Evolutionary conservation across 2,113 vertebrate genomes (phyloP), one percentile per base, ranked within the genome.

Genomic region (Lepisosteus oculatus): DNA sequence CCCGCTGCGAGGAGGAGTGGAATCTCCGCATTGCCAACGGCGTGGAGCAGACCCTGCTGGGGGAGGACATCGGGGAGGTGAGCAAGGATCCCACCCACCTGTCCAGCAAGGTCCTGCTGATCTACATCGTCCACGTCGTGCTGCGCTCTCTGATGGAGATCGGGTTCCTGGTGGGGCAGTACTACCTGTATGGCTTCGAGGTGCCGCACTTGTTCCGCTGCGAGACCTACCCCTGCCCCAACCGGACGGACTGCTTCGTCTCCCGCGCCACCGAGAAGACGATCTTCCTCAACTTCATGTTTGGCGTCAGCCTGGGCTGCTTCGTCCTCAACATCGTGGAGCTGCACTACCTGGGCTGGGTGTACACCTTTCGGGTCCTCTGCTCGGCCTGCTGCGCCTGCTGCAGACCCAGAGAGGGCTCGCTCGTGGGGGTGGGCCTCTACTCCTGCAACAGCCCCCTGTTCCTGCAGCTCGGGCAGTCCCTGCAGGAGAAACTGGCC

Each of bases 201-300:
- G 86, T 89, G 45, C 81, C 83, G 3, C 77, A 77, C 65, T 83
- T 92, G 61, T 89, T 89, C 75, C 82, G 70, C 55, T 84, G 86
- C 57, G 72, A 84, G 43, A 87, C 83, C 12, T 88, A 87, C 71
- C 88, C 84, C 55, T 85, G 80, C 73, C 86, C 83, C 3, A 86
- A 83, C 68, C 81, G 74, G 72, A 87, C 80, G 3, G 79, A 90
- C 77, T 89, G 84, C 72, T 90, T 89, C 69, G 74, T 90, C 57
- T 91, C 85, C 17, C 85, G 84, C 45, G 86, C 83, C 29, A 86
- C 80, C 0, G 86, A 92, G 75, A 88, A 89, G 73, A 88, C 83
- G 54, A 83, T 87, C 69, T 88, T 90, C 44, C 82, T 92, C 73
- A 88, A 87, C 73, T 87, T 91, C 70, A 87, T 86, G 82, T 87